Evolutionary conservation across 1,140 invertebrate genomes (phyloP).

Genomic region (Coptotermes formosanus): DNA sequence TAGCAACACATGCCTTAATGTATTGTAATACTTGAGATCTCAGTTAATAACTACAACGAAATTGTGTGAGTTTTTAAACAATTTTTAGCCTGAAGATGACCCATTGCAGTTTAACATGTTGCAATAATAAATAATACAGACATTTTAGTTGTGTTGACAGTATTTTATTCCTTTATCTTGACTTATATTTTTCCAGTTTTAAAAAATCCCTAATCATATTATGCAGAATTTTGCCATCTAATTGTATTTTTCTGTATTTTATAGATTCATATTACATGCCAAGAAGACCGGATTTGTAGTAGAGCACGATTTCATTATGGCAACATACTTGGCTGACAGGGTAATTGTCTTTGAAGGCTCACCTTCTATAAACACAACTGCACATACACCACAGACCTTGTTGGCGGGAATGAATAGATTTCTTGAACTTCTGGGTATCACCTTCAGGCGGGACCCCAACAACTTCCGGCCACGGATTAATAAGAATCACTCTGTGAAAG

Average conservation of each 20-base stretch:
- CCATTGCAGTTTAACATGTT: too few relatives aligned
- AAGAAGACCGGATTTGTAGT: conserved; percentile 99
- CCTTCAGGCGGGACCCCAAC: conserved; percentile 97
- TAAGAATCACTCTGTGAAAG: conserved; percentile 94
- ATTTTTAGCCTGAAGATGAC: too few relatives aligned
- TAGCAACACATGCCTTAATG: too few relatives aligned
- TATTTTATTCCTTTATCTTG: too few relatives aligned
- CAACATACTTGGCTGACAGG: conserved; percentile 96
- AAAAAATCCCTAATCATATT: too few relatives aligned
- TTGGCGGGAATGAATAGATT: conserved; percentile 98
- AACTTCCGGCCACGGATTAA: conserved; percentile 98
- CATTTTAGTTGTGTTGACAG: too few relatives aligned
- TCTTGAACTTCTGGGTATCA: conserved; percentile 94
- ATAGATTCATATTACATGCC: conserved; percentile 95
- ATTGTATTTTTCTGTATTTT: neutral
- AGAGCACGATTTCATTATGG: conserved; percentile 99
- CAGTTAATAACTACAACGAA: too few relatives aligned
- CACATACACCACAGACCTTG: conserved; percentile 90
- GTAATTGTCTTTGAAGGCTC: conserved; percentile 98
- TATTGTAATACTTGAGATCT: too few relatives aligned
- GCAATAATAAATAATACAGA: too few relatives aligned
- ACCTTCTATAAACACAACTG: conserved; percentile 84
- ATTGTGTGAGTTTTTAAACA: too few relatives aligned
- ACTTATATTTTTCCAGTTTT: too few relatives aligned
- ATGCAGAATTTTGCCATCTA: too few relatives aligned